Conservation (phyloP, 2,888 invertebrate species). For the Proisotoma minuta region DNA sequence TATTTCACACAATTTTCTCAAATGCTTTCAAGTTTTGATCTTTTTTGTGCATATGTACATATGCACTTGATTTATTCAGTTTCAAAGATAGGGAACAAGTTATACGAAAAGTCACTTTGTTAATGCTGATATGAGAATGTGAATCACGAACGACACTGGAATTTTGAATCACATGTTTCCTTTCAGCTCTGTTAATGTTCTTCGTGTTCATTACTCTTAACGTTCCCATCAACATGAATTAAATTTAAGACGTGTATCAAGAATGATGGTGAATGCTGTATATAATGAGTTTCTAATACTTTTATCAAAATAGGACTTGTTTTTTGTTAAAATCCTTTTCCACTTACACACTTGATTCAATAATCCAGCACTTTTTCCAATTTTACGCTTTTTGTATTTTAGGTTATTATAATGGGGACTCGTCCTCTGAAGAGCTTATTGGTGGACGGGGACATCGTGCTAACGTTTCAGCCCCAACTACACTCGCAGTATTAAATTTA, state of each 20-base stretch:
- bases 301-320: neutral
- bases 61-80: no score
- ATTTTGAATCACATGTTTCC: no score
- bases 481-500: conserved; percentile 82
- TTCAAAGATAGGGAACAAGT: no score
- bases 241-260: no score
- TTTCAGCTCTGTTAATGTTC: no score
- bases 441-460: conserved; percentile 11
- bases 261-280: neutral
- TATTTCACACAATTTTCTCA: neutral
- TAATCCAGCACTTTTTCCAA: neutral
- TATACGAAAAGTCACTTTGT: neutral
- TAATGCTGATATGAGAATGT: neutral
- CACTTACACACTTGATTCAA: neutral
- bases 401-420: conserved; percentile 14
- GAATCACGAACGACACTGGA: neutral
- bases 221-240: no score
- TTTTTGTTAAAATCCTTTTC: neutral
- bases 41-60: neutral
- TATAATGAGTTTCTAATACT: conserved; percentile 4
- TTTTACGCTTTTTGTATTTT: neutral
- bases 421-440: conserved; percentile 19
- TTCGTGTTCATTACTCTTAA: no score
- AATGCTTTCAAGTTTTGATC: neutral
- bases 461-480: conserved; percentile 54